Evolutionary conservation across 2,888 invertebrate species (phyloP), one percentile per base, ranked within the genome.

Genomic region (Synergus itoensis): DNA sequence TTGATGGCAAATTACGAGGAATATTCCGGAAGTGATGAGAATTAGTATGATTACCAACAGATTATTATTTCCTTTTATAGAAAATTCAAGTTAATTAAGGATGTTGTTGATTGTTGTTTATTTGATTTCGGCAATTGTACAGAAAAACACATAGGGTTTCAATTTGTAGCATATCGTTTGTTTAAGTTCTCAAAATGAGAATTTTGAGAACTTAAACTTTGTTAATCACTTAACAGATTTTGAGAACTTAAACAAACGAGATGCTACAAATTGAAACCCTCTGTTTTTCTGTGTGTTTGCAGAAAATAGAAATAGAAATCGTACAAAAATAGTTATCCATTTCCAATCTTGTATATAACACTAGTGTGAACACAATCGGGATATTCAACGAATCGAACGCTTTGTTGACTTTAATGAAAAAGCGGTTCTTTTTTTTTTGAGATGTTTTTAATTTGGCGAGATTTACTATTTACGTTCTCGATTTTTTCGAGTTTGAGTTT

Each of bases 1-100:
- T 73, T 36, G 73, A 53, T 73, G 73, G 53, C 21, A 73, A 53
- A 36, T n/a, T 53, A n/a, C 69, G 48, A 28, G 48, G 14, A 36
- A 48, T 73, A 16, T 73, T 48, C 28, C 73, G 73, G 73, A 53
- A 73, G 73, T 73, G n/a, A 2, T 48, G 48, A 21, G 16, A 21
- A 28, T 69, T 48, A 48, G 69, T 48, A 28, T 36, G 16, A 69
- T 69, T 48, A 69, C 28, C 16, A 69, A 69, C 36, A 21, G 16
- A 69, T 69, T 69, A 65, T 28, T 36, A 18, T 8, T 21, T 48
- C 16, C 14, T 16, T 28, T 48, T 53, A 48, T 48, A 48, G 48
- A 48, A 16, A 69, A 48, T 69, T 0, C 28, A 43, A 69, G 48
- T n/a, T 2, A 2, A 53, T 53, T n/a, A 9, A 53, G 8, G n/a